Evolutionary conservation across 2,888 invertebrate species (phyloP).

Genomic region (Drosophila pegasa): DNA sequence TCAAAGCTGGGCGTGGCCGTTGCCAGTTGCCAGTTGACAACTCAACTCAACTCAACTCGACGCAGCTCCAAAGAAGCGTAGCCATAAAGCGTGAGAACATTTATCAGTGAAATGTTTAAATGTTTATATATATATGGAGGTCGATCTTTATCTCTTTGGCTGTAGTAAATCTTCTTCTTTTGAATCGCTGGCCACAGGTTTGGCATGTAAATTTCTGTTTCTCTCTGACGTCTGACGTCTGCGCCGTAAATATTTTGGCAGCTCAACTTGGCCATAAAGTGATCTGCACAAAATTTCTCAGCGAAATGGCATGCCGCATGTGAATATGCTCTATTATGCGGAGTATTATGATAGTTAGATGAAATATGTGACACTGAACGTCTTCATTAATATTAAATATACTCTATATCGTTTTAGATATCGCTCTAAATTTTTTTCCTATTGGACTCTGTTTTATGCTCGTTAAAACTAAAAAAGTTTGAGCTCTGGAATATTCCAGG

Average conservation of each 20-base stretch:
- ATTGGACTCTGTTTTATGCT: no score
- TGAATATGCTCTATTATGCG: background rate
- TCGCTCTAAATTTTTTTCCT: no score
- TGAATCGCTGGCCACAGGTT: constrained; percentile 30
- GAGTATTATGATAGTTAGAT: background rate
- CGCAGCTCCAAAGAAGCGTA: constrained; percentile 26
- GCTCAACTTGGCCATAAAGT: constrained; percentile 21
- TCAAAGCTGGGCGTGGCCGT: constrained; percentile 13
- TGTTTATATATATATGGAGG: constrained; percentile 39
- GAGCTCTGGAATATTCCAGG: no score
- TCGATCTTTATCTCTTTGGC: constrained; percentile 66
- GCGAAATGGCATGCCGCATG: constrained; percentile 73
- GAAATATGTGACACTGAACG: background rate
- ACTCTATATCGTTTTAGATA: no score
- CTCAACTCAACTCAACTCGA: constrained; percentile 53
- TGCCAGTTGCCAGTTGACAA: no score
- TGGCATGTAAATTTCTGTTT: constrained; percentile 47
- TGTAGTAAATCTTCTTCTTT: constrained; percentile 64
- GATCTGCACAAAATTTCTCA: constrained; percentile 36
- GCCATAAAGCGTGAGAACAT: constrained; percentile 74
- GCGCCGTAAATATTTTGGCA: constrained; percentile 38
- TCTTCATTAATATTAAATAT: no score
- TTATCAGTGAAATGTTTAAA: constrained; percentile 41
- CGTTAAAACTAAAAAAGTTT: no score
- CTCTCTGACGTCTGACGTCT: no score